Base-by-base conservation (phyloP, 2,113 vertebrate genomes). In the Drymodes brunneopygia region DNA sequence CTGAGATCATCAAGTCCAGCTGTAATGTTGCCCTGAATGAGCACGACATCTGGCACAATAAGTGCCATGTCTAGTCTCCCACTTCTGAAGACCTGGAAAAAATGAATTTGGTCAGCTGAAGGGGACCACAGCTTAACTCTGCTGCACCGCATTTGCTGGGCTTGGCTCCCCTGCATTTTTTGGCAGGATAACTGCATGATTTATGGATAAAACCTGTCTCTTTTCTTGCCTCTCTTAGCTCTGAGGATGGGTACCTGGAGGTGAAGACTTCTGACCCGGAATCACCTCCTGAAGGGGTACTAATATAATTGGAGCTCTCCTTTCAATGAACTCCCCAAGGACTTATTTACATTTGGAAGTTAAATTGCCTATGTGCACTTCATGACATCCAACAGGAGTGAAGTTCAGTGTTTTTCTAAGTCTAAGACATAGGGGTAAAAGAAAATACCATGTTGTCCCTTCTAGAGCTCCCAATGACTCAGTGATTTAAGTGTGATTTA, bases 401-500 rank as follows among this genome's bases (percentile, higher is more conserved):
- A 61, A 57, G 36, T 7, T 82, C 54, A 33, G 15, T 75, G 24
- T 9, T 84, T 85, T 65, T 50, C 7, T n/a, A 42, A 29, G 60
- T 27, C 33, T 27, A 47, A 72, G 66, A 65, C 27, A 33, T 4
- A 6, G 3, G 12, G 7, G 8, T 81, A 47, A 72, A 94, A 75
- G 15, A 53, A 79, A 89, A 87, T 38, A 66, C 15, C 6, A 4
- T 15, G 10, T 36, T 87, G 48, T 80, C 33, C 44, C 6, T 82
- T 79, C 58, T 60, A 40, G 40, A 62, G 29, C 51, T 77, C 38
- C 2, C 1, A 56, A 51, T 85, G 50, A 54, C 38, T 10, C 38
- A 38, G 58, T 83, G 93, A 79, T 90, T 96, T 95, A 80, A 85
- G 77, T 38, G 58, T 83, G 93, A 79, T 90, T 96, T 95, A 80